phyloP scores from a whole-genome alignment of 2,888 invertebrate species.

The Polydrusus tereticollis region DNA sequence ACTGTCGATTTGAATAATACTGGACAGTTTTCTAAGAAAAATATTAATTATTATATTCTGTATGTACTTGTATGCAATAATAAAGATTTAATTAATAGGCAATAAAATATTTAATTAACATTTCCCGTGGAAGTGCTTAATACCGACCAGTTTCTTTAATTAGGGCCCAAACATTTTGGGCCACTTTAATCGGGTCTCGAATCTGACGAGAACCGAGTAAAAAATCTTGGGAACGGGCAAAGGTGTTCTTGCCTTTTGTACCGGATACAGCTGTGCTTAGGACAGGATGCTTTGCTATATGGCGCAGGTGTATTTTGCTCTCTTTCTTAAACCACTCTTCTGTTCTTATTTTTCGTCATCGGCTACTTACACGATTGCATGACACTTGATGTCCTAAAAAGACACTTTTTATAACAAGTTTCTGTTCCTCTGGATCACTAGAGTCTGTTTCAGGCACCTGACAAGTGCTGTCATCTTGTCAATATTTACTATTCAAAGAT shows the following conservation, averaged over 20 bases:
- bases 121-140: constrained; percentile 38
- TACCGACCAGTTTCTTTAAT: constrained; percentile 37
- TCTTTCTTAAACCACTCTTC: constrained; percentile 48
- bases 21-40: background rate
- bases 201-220: constrained; percentile 46
- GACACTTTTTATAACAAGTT: background rate
- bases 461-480: too few species aligned
- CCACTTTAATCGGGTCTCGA: constrained; percentile 42
- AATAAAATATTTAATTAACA: constrained; percentile 36
- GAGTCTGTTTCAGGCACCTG: too few species aligned
- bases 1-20: too few species aligned
- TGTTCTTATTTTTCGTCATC: constrained; percentile 36
- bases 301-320: constrained; percentile 65
- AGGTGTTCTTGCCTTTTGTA: constrained; percentile 63
- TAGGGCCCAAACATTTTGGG: constrained; percentile 37
- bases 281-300: constrained; percentile 63
- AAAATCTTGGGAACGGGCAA: constrained; percentile 54
- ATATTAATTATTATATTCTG: background rate
- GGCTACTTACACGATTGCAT: constrained; percentile 3
- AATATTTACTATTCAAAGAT: too few species aligned
- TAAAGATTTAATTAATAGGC: constrained; percentile 29
- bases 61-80: constrained; percentile 10
- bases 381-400: constrained; percentile 3
- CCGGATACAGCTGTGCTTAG: constrained; percentile 67
- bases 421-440: too few species aligned